Conservation (phyloP, 2,113 vertebrate species). For the Cromileptes altivelis region DNA sequence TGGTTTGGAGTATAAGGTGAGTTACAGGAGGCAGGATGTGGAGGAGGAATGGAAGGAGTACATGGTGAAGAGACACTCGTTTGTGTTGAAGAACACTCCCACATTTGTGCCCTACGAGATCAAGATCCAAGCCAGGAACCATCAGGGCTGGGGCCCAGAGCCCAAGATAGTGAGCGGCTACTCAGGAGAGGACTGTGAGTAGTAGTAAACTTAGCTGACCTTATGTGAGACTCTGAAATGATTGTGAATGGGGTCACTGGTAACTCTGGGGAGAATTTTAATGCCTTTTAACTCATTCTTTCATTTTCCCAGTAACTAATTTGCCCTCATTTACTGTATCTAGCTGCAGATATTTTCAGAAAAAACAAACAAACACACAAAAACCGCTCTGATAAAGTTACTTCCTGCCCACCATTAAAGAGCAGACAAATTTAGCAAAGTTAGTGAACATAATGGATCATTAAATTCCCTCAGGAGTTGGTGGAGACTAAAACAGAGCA, state of each 20-base stretch:
- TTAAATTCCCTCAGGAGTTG: no score
- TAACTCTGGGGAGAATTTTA: not conserved
- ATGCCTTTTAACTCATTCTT: not conserved
- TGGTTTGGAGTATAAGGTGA: slow-evolving; percentile 93
- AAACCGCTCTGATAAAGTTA: no score
- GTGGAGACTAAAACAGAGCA: no score
- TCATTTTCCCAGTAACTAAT: no score
- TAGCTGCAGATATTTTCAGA: no score
- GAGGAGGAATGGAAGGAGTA: slow-evolving; percentile 90
- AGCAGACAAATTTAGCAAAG: no score
- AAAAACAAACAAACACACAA: no score
- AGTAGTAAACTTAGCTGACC: not conserved
- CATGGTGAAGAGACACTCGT: slow-evolving; percentile 89
- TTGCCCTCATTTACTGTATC: no score
- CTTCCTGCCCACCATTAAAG: no score
- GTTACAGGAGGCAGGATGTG: slow-evolving; percentile 87
- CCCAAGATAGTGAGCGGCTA: slow-evolving; percentile 88
- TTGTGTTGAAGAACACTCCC: slow-evolving; percentile 89
- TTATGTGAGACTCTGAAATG: not conserved
- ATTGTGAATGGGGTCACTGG: not conserved
- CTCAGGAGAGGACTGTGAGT: slow-evolving; percentile 97
- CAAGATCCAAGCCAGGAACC: slow-evolving; percentile 92
- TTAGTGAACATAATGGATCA: no score
- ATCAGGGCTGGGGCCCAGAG: slow-evolving; percentile 89
- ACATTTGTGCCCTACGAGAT: slow-evolving; percentile 95